These are phyloP conservation scores for Hirundichthys speculiger DNA, from an alignment of 2,113 vertebrate genomes.

Conservation along the genomic window DNA sequence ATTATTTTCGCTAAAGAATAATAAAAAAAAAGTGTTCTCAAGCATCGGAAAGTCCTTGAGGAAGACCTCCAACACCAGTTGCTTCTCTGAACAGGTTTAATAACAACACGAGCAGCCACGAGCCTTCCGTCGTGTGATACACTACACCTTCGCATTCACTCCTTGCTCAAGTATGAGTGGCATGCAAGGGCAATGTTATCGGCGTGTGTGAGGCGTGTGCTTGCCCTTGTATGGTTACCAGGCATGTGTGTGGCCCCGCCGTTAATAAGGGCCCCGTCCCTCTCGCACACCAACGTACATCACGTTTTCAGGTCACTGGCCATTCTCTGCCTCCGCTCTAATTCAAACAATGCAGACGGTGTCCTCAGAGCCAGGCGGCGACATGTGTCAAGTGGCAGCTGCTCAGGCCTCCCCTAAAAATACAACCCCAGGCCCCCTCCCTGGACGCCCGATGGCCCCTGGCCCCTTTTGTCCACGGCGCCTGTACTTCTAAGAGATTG, in stretches of 20 bases:
- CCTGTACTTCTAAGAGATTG: slow-evolving; percentile 72
- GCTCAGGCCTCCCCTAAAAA: slow-evolving; percentile 76
- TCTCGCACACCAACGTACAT: background rate
- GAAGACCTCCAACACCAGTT: slow-evolving; percentile 47
- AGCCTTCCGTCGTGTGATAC: slow-evolving; percentile 54
- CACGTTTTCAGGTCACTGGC: slow-evolving; percentile 36
- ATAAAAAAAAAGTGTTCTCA: too few relatives aligned
- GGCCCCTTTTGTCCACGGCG: slow-evolving; percentile 76
- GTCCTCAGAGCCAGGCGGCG: slow-evolving; percentile 73
- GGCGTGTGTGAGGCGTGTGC: slow-evolving; percentile 71
- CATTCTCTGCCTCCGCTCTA: slow-evolving; percentile 58
- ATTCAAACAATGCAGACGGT: slow-evolving; percentile 77
- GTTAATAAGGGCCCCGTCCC: slow-evolving; percentile 47
- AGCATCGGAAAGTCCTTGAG: slow-evolving; percentile 9
- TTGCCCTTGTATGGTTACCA: slow-evolving; percentile 65
- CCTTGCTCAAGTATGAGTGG: slow-evolving; percentile 48
- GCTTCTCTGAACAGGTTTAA: slow-evolving; percentile 63
- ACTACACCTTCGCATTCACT: slow-evolving; percentile 60
- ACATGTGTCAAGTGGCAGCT: slow-evolving; percentile 81
- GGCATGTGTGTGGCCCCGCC: slow-evolving; percentile 67
- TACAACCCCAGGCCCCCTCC: slow-evolving; percentile 61
- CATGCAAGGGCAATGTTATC: slow-evolving; percentile 66
- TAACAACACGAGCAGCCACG: slow-evolving; percentile 39
- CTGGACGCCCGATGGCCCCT: slow-evolving; percentile 57
- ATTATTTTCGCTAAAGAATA: too few relatives aligned